Conservation (phyloP, 2,113 vertebrate genomes). For the Microcebus jonahi region DNA sequence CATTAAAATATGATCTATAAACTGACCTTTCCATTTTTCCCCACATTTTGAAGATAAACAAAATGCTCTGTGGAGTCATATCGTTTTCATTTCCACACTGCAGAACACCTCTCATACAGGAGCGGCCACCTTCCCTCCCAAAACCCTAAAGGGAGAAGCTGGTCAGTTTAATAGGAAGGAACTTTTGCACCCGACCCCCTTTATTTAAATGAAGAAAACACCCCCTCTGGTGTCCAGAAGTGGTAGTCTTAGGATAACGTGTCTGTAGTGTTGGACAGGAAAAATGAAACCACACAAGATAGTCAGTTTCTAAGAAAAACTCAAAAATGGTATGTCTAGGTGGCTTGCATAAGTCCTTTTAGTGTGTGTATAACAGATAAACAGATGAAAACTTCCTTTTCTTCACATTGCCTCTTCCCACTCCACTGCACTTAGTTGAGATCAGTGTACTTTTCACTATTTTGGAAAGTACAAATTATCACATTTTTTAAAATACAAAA, state of each 20-base stretch:
- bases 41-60: slow-evolving; percentile 37
- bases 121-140: not conserved
- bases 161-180: not conserved
- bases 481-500: slow-evolving; percentile 1
- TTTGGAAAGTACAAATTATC: slow-evolving; percentile 1
- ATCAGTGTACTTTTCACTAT: not conserved
- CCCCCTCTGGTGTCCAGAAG: not conserved
- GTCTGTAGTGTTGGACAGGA: not conserved
- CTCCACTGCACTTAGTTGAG: not conserved
- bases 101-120: not conserved
- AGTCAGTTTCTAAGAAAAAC: not conserved
- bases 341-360: not conserved
- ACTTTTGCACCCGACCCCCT: not conserved
- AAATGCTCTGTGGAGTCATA: not conserved
- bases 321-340: not conserved
- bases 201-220: slow-evolving; percentile 32
- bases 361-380: not conserved
- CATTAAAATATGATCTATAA: slow-evolving; percentile 54
- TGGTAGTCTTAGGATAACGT: not conserved
- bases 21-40: slow-evolving; percentile 4
- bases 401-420: not conserved
- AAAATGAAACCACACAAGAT: not conserved
- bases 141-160: slow-evolving; percentile 14
- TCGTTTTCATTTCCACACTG: slow-evolving; percentile 19
- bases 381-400: not conserved